Evolutionary conservation across 2,113 vertebrate genomes (phyloP).

Genomic region (Gobius niger): DNA sequence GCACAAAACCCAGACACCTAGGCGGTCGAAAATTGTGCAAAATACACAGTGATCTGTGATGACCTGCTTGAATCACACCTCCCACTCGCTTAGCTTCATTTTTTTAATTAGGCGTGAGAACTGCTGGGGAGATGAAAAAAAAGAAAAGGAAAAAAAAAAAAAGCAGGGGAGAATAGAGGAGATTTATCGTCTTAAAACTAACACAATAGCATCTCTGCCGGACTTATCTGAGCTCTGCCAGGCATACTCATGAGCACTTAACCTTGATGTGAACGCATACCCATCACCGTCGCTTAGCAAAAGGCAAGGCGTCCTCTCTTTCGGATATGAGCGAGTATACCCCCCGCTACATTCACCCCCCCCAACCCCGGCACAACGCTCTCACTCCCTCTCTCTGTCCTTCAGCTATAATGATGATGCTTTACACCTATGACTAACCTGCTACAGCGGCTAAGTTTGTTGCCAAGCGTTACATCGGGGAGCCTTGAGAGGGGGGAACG

Average conservation of each 20-base stretch:
- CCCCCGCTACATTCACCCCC: neutral
- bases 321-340: conserved; percentile 12
- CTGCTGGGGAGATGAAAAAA: conserved; percentile 20
- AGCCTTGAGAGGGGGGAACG: conserved; percentile 23
- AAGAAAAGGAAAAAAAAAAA: conserved; percentile 15
- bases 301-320: conserved; percentile 35
- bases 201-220: conserved; percentile 61
- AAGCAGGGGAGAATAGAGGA: conserved; percentile 29
- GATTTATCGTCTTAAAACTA: conserved; percentile 61
- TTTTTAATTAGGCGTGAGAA: conserved; percentile 74
- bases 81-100: conserved; percentile 70
- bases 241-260: conserved; percentile 72
- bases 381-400: conserved; percentile 30
- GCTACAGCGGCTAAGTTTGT: conserved; percentile 30
- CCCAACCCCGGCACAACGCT: neutral
- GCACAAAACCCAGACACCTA: conserved; percentile 10
- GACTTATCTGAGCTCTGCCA: conserved; percentile 77
- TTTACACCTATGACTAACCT: conserved; percentile 38
- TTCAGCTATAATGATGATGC: conserved; percentile 34
- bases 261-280: conserved; percentile 71
- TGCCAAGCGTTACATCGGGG: conserved; percentile 18
- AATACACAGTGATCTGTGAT: conserved; percentile 55
- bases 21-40: conserved; percentile 44
- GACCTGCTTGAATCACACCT: conserved; percentile 74
- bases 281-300: conserved; percentile 64